Evolutionary conservation across 2,797 vertebrate genomes (phyloP), one percentile per base, ranked within the genome.

Genomic region (Scleropages formosus): DNA sequence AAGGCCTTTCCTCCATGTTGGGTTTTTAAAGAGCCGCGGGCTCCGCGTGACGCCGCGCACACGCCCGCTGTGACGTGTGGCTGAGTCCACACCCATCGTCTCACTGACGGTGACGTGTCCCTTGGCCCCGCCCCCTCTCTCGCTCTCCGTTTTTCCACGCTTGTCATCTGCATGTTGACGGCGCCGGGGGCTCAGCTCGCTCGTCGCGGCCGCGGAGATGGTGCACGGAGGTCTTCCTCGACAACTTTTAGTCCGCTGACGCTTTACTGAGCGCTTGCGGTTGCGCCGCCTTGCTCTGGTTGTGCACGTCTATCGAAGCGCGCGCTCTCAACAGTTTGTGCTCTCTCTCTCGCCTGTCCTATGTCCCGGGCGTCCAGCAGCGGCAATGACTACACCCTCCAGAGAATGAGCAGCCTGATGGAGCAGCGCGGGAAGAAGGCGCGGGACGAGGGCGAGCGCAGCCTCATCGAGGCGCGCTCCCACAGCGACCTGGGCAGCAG

Each of bases 311-410:
- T n/a, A n/a, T n/a, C n/a, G n/a, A n/a, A n/a, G n/a, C n/a, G n/a
- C n/a, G n/a, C n/a, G n/a, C n/a, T n/a, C n/a, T n/a, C n/a, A n/a
- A n/a, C n/a, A n/a, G n/a, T n/a, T n/a, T n/a, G n/a, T n/a, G n/a
- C n/a, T n/a, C n/a, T n/a, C n/a, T n/a, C n/a, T n/a, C n/a, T n/a
- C n/a, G n/a, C n/a, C n/a, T n/a, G n/a, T 87, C 94, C 85, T 88
- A 98, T 98, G 97, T 97, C 95, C 93, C 95, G 95, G 80, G 94
- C 94, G 91, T 92, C 93, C 84, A 90, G 31, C 31, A 39, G 89
- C 85, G 94, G 93, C 79, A 93, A 96, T 94, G 96, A 98, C 88
- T 98, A 98, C 88, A 97, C 90, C 81, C 94, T 98, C 85, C 94
- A 96, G 68, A 95, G 95, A 84, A 91, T 98, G 91, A 95, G 93